phyloP scores from a whole-genome alignment of 2,888 invertebrate genomes.

The Apodemia zela region DNA sequence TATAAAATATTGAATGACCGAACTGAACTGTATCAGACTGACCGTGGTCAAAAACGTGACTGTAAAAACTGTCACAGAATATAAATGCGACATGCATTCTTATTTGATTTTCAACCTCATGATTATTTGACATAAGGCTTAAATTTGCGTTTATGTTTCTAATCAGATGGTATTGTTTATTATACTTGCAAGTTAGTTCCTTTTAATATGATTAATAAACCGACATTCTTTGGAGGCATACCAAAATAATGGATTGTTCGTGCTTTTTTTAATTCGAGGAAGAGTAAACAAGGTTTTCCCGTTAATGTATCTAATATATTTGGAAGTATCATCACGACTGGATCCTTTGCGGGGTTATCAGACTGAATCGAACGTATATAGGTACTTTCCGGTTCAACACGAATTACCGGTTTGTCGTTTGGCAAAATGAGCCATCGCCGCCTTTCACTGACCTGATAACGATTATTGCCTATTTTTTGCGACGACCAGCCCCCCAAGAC shows the following conservation, averaged over 20 bases:
- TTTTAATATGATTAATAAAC: conserved; percentile 27
- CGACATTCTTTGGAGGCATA: conserved; percentile 15
- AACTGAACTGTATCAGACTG: conserved; percentile 38
- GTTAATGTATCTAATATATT: background rate
- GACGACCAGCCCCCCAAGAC: too few species aligned
- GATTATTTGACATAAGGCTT: conserved; percentile 24
- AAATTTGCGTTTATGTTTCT: conserved; percentile 23
- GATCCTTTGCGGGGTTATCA: too few species aligned
- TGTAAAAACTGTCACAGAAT: conserved; percentile 51
- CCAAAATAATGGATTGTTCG: background rate
- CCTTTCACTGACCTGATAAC: too few species aligned
- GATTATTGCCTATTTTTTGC: too few species aligned
- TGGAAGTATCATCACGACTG: too few species aligned
- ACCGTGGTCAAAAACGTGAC: conserved; percentile 45
- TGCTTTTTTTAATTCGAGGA: background rate
- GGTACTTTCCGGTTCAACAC: too few species aligned
- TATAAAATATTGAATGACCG: conserved; percentile 46
- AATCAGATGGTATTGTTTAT: conserved; percentile 36
- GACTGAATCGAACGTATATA: too few species aligned
- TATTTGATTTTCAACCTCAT: conserved; percentile 30
- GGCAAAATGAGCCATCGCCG: too few species aligned
- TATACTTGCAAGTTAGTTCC: conserved; percentile 29
- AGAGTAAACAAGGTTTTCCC: background rate
- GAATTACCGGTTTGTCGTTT: too few species aligned
- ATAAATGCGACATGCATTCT: conserved; percentile 36